Conservation (phyloP, 2,113 vertebrate genomes). For the Axis porcinus region DNA sequence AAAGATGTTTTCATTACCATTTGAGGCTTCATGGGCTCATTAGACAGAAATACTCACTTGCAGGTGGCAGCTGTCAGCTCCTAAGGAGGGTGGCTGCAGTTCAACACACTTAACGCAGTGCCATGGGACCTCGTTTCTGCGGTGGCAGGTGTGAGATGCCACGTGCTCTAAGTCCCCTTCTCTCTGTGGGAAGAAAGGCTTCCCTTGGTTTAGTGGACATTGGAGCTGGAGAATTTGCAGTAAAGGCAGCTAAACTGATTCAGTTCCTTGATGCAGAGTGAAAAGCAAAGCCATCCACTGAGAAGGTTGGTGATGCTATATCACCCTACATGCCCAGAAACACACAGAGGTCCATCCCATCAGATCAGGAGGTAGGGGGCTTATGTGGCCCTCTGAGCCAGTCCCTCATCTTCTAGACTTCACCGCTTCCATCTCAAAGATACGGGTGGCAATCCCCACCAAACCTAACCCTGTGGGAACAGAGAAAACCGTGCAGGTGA, state of each 20-base stretch:
- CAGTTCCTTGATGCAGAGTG: not conserved
- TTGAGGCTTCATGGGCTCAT: constrained; percentile 47
- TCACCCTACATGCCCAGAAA: not conserved
- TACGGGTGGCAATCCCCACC: not conserved
- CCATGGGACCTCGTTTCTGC: not conserved
- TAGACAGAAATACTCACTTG: constrained; percentile 48
- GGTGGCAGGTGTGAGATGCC: not conserved
- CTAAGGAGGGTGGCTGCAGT: not conserved
- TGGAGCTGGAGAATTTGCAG: not conserved
- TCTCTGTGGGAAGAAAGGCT: not conserved
- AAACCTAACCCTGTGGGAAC: not conserved
- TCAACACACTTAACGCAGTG: not conserved
- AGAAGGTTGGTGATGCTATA: not conserved
- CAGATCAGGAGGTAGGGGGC: not conserved
- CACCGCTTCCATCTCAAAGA: not conserved
- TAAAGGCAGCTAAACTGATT: not conserved
- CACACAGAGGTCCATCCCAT: not conserved
- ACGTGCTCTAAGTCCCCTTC: not conserved
- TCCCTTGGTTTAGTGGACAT: not conserved
- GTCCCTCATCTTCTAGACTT: not conserved
- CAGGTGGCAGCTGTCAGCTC: constrained; percentile 48
- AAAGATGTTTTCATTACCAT: constrained; percentile 67
- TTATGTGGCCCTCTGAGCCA: not conserved
- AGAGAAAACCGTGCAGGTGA: not conserved
- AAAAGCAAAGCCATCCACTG: not conserved